These are phyloP conservation scores for Bradypus variegatus DNA, from an alignment of 2,797 vertebrate genomes.

Conservation along the genomic window DNA sequence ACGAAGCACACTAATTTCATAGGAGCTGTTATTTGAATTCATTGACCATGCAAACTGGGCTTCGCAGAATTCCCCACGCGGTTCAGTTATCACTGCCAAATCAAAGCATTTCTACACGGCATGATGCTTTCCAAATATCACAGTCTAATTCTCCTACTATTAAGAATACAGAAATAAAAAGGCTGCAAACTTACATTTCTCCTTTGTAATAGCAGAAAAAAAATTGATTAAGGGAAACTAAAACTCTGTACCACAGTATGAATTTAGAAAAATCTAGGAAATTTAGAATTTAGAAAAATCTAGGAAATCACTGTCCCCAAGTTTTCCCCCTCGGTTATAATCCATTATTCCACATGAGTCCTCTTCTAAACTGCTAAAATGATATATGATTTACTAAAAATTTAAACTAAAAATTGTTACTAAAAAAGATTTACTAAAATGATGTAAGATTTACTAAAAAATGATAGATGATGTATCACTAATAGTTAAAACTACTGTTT, in stretches of 20 bases:
- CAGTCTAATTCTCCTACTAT: not conserved
- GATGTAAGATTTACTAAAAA: not conserved
- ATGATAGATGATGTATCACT: no score
- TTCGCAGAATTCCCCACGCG: not conserved
- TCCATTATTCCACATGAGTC: not conserved
- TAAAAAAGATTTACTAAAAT: no score
- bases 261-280: not conserved
- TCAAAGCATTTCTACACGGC: not conserved
- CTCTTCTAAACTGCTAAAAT: not conserved
- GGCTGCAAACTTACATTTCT: not conserved
- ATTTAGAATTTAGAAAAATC: not conserved
- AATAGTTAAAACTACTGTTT: slow-evolving; percentile 1
- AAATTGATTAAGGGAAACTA: not conserved
- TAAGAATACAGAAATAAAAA: not conserved
- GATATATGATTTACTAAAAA: not conserved
- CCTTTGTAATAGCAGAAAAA: not conserved
- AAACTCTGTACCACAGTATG: not conserved
- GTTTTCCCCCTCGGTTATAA: not conserved
- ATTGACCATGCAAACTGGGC: not conserved
- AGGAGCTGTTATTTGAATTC: slow-evolving; percentile 14
- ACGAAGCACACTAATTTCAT: not conserved
- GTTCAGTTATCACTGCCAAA: not conserved
- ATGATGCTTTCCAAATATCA: not conserved
- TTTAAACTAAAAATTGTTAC: no score
- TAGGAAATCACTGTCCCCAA: not conserved